Evolutionary conservation across 2,888 invertebrate genomes (phyloP), one percentile per base, ranked within the genome.

Genomic region (Sisyra terminalis): DNA sequence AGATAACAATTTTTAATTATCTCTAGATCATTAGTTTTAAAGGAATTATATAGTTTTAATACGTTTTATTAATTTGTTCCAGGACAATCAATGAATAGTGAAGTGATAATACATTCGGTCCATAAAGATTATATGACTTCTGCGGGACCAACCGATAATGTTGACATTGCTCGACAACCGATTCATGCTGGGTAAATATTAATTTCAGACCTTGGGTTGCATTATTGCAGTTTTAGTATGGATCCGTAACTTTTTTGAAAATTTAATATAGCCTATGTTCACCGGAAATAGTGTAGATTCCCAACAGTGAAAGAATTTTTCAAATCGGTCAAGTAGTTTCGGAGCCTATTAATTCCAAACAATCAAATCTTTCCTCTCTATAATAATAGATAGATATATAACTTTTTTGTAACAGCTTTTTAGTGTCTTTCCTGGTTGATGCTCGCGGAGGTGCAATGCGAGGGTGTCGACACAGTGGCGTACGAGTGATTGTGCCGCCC

Each of bases 381-480:
- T n/a, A n/a, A n/a, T n/a, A n/a, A n/a, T n/a, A n/a, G n/a, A n/a
- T n/a, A n/a, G n/a, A n/a, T n/a, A n/a, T n/a, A n/a, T n/a, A n/a
- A n/a, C n/a, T 31, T 29, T 7, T 9, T 11, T 32, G 31, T 50
- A 52, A 45, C 61, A 90, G 88, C 56, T 98, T 98, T 72, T 73
- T 99, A 64, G 97, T 98, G 54, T 97, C 96, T 51, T 99, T 98
- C 67, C 79, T 99, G 71, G 98, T 98, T 52, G 98, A 99, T 60
- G 98, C 98, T 0, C 78, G 97, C 11, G 98, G 98, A 14, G 98
- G 97, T 6, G 93, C 97, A 14, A 97, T 98, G 97, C 78, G 93
- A 51, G 97, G 97, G 13, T 97, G 96, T 61, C 80, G 98, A 5
- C 94, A 98, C 58, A 93, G 93, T 18, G 97, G 98, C 1, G 90